Evolutionary conservation across 2,113 vertebrate species (phyloP).

Genomic region (Epinephelus lanceolatus): DNA sequence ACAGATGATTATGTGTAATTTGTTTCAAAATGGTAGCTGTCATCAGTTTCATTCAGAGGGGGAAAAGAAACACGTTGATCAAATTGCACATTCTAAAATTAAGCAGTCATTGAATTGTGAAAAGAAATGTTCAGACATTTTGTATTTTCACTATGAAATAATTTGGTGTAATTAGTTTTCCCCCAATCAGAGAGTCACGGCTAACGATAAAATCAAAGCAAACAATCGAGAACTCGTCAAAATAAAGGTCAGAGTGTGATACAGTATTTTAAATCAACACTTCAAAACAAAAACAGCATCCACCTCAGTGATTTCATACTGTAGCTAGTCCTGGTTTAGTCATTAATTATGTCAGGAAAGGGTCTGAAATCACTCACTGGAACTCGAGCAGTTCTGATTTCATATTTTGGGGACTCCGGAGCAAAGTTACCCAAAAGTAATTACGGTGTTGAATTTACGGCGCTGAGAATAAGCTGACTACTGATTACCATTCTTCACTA

Average conservation of each 20-base stretch:
- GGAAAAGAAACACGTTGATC: not conserved
- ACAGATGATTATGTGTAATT: conserved; percentile 22
- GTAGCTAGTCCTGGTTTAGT: not conserved
- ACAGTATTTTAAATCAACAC: not conserved
- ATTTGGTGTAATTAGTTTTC: not conserved
- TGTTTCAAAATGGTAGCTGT: conserved; percentile 11
- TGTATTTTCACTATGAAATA: not conserved
- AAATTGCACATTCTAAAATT: not conserved
- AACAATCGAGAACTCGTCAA: not conserved
- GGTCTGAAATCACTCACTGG: not conserved
- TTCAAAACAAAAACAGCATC: not conserved
- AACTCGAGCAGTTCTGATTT: conserved; percentile 28
- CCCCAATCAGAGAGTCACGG: not conserved
- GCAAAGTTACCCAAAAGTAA: conserved; percentile 56
- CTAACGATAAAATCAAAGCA: not conserved
- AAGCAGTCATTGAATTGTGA: conserved; percentile 6
- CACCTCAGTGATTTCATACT: not conserved
- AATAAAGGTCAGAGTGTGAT: not conserved
- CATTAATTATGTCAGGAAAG: conserved; percentile 10
- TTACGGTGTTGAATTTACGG: conserved; percentile 36
- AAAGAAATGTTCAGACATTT: not conserved
- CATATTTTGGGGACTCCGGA: conserved; percentile 29
- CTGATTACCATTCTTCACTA: conserved; percentile 46
- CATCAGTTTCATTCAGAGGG: not conserved
- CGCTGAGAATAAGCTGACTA: conserved; percentile 23